These are phyloP conservation scores for Clarias gariepinus DNA, from an alignment of 2,113 vertebrate species.

Conservation along the genomic window DNA sequence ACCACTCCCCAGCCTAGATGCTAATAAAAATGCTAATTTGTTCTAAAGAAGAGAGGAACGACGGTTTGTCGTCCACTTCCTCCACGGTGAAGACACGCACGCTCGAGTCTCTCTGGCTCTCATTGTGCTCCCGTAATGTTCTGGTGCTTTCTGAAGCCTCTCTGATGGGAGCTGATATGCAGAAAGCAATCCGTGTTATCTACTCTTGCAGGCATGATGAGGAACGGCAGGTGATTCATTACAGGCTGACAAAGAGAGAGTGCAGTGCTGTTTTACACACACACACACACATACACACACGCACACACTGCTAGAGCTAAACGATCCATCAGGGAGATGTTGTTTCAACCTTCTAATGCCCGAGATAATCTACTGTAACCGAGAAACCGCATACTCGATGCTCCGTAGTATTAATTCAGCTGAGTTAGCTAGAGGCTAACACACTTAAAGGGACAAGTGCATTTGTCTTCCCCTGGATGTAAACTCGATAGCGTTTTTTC, in stretches of 20 bases:
- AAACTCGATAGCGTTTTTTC: background rate
- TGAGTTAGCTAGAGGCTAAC: background rate
- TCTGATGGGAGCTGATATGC: constrained; percentile 37
- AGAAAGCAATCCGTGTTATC: constrained; percentile 35
- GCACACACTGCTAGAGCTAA: constrained; percentile 9
- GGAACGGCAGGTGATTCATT: constrained; percentile 39
- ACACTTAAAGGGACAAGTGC: background rate
- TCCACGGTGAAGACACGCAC: constrained; percentile 11
- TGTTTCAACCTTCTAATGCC: background rate
- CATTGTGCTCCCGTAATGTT: constrained; percentile 31
- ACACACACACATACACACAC: constrained; percentile 30
- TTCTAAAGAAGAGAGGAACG: constrained; percentile 23
- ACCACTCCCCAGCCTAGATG: constrained; percentile 37
- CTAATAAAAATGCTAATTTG: constrained; percentile 74
- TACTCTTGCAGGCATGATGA: constrained; percentile 28
- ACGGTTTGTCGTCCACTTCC: constrained; percentile 39
- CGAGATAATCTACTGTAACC: constrained; percentile 40
- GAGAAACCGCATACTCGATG: constrained; percentile 15
- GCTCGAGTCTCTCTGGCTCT: constrained; percentile 3
- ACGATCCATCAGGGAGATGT: constrained; percentile 37
- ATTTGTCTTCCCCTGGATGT: background rate
- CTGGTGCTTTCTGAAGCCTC: constrained; percentile 22
- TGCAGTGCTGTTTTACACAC: constrained; percentile 9
- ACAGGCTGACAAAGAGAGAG: constrained; percentile 31
- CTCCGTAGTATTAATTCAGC: constrained; percentile 12